These are phyloP conservation scores for Anaspis maculata DNA, from an alignment of 2,888 invertebrate genomes.

Conservation along the genomic window DNA sequence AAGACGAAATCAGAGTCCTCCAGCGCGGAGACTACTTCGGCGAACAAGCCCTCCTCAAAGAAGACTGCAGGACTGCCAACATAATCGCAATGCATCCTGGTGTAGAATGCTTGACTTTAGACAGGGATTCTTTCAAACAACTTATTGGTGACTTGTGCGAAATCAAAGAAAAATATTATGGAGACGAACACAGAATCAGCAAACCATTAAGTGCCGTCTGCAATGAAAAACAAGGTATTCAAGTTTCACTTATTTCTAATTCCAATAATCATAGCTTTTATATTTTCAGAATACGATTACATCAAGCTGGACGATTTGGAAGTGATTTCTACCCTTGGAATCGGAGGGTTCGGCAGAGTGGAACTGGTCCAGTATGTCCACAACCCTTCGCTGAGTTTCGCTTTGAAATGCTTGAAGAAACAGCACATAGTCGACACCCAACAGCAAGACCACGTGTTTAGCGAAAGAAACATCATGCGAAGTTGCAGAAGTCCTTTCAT, in stretches of 20 bases:
- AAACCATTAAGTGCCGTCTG: slow-evolving; percentile 39
- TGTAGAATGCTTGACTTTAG: slow-evolving; percentile 57
- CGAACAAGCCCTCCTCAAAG: slow-evolving; percentile 56
- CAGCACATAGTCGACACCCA: slow-evolving; percentile 64
- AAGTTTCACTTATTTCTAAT: too few relatives aligned
- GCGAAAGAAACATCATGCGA: slow-evolving; percentile 61
- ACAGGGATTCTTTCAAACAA: slow-evolving; percentile 62
- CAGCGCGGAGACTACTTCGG: slow-evolving; percentile 57
- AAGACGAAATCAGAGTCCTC: slow-evolving; percentile 50
- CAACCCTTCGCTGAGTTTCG: slow-evolving; percentile 48
- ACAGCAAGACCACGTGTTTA: slow-evolving; percentile 65
- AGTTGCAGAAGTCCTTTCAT: slow-evolving; percentile 64
- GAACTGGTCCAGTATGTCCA: slow-evolving; percentile 49
- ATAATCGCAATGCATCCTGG: slow-evolving; percentile 56
- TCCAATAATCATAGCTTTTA: too few relatives aligned
- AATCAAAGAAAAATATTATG: slow-evolving; percentile 65
- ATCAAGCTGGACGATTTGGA: slow-evolving; percentile 51
- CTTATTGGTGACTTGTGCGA: slow-evolving; percentile 69
- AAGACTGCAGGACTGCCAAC: slow-evolving; percentile 60
- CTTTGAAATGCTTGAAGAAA: slow-evolving; percentile 65
- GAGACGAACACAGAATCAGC: slow-evolving; percentile 51
- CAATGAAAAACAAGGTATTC: slow-evolving; percentile 25
- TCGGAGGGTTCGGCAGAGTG: slow-evolving; percentile 67
- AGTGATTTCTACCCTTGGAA: slow-evolving; percentile 57
- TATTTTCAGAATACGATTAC: slow-evolving; percentile 39